A percentile compares a stretch with the other conserved stretches of the same genome.
These are phyloP conservation scores for Archilochus colubris DNA, from an alignment of 2,113 vertebrate genomes.

Conservation along the genomic window DNA sequence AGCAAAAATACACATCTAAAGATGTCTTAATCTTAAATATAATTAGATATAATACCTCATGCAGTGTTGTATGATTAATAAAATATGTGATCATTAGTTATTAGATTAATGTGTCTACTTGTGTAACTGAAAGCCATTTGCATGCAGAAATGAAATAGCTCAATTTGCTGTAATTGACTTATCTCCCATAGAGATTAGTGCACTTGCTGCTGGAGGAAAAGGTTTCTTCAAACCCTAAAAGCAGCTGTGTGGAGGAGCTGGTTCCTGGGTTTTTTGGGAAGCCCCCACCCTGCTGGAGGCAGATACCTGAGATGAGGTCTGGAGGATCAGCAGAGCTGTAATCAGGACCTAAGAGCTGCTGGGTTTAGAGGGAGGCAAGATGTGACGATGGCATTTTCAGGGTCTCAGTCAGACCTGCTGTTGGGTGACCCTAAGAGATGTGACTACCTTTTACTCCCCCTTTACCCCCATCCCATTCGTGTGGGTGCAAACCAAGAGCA, in stretches of 20 bases:
- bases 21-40: conserved; percentile 86
- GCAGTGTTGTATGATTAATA: conserved; percentile 82
- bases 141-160: conserved; percentile 85
- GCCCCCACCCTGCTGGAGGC: neutral
- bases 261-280: conserved; percentile 23
- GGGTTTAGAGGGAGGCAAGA: neutral
- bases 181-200: conserved; percentile 81
- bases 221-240: conserved; percentile 69
- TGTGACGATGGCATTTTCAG: fast-evolving
- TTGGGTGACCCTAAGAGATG: neutral
- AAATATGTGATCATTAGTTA: conserved; percentile 87
- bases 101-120: conserved; percentile 86
- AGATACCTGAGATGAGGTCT: neutral
- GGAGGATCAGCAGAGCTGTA: neutral
- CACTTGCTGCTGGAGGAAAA: conserved; percentile 76
- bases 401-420: fast-evolving
- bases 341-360: neutral
- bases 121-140: conserved; percentile 85
- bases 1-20: conserved; percentile 76
- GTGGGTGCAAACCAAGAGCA: no score
- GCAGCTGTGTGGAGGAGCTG: conserved; percentile 65
- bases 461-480: no score
- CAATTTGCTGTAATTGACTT: conserved; percentile 86
- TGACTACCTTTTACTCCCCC: neutral
- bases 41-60: conserved; percentile 84